Base-by-base conservation (phyloP, 2,888 invertebrate genomes). In the Aproaerema taeniolella region DNA sequence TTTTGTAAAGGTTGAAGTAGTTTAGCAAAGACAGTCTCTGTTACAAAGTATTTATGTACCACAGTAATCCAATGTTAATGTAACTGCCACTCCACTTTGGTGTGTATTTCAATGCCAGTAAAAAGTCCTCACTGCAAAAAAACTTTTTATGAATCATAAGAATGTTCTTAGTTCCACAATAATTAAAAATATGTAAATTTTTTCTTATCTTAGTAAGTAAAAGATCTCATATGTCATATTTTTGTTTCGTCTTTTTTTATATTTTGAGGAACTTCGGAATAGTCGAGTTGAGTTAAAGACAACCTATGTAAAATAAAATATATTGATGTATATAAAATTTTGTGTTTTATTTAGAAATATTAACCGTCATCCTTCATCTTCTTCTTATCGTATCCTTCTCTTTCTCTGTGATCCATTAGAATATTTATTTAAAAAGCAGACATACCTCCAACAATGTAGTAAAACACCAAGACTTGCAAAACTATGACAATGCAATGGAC, bases 281-380 rank as follows among this genome's bases (percentile, higher is more conserved):
- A 82, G 82, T 82, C 78, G 82, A 83, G 81, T 85, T 81, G 85
- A 83, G 82, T 83, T 83, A 83, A 86, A 86, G 85, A 85, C 85
- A 85, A 85, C 82, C 79, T 82, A 79, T 85, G 85, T 85, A 86
- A 85, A 85, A 82, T 85, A 85, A 83, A 85, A 81, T 82, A 85
- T 85, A 86, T 86, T 83, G 85, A 86, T 86, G 86, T 86, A 86
- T 81, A 83, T 83, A 83, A 49, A 17, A 37, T 15, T 48, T 54
- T 44, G 50, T 53, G 41, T 31, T 40, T 31, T 11, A 16, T 31
- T 38, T 38, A n/a, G 5, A n/a, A n/a, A 20, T 20, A 20, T 20
- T 20, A 20, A 20, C 20, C 8, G 20, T 8, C 20, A n/a, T n/a
- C n/a, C n/a, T n/a, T n/a, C n/a, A n/a, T n/a, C n/a, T n/a, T n/a